A percentile compares a stretch with the other conserved stretches of the same genome.
Evolutionary conservation across 2,888 invertebrate genomes (phyloP).

Genomic region (Leptinotarsa tumamoca): DNA sequence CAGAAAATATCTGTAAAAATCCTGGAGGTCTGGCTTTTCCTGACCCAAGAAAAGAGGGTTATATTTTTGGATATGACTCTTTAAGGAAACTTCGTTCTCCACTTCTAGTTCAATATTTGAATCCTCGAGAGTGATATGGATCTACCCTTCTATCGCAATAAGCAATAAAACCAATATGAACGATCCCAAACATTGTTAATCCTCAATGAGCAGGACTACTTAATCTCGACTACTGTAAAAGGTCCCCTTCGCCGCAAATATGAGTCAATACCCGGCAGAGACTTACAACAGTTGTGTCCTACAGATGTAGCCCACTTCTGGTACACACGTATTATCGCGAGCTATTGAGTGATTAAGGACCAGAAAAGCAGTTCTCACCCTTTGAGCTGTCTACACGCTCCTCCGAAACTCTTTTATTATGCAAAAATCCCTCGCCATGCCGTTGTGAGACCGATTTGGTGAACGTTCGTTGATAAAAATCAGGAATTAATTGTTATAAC

Average conservation of each 20-base stretch:
- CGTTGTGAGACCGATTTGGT: neutral
- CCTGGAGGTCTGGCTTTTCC: no score
- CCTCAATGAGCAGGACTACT: neutral
- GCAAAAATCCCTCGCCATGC: slow-evolving; percentile 9
- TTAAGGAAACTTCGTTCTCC: no score
- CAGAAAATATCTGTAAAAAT: no score
- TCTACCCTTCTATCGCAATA: no score
- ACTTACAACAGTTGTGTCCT: slow-evolving; percentile 20
- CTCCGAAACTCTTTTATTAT: slow-evolving; percentile 11
- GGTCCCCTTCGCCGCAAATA: slow-evolving; percentile 4
- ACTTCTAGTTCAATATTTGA: no score
- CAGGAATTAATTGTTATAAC: slow-evolving; percentile 9
- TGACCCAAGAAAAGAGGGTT: no score
- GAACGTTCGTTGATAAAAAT: slow-evolving; percentile 1
- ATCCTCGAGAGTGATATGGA: no score
- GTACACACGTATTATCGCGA: slow-evolving; percentile 47
- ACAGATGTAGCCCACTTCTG: slow-evolving; percentile 45
- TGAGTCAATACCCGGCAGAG: neutral
- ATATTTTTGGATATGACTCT: no score
- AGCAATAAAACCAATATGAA: neutral
- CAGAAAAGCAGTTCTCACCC: slow-evolving; percentile 54
- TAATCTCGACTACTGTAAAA: neutral
- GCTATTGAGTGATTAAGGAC: slow-evolving; percentile 55
- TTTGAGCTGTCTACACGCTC: slow-evolving; percentile 19
- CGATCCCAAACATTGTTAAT: neutral